Percentiles rank a stretch among this genome's conserved stretches.
phyloP scores from a whole-genome alignment of 1,140 invertebrate species.

The Drosophila pruinosa region DNA sequence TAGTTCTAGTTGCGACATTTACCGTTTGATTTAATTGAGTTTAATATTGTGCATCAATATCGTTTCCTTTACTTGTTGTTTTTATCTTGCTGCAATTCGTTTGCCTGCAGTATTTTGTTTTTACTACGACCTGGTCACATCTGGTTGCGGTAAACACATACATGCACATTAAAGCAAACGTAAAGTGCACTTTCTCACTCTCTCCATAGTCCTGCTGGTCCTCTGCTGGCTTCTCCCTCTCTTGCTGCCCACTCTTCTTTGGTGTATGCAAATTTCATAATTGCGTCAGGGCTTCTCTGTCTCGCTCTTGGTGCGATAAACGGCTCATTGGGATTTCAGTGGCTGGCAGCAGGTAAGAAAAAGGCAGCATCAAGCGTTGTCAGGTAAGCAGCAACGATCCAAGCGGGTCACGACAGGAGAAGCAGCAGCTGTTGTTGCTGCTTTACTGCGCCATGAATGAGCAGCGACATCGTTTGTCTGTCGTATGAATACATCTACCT shows the following conservation, averaged over 20 bases:
- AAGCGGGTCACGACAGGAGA: not conserved
- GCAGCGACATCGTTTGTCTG: not conserved
- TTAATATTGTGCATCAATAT: too few relatives aligned
- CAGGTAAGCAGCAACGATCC: not conserved
- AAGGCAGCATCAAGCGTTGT: not conserved
- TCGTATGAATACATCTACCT: too few relatives aligned
- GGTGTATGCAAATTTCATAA: not conserved
- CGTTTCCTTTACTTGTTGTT: not conserved
- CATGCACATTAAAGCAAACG: not conserved
- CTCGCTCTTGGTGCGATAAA: not conserved
- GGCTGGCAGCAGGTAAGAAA: not conserved
- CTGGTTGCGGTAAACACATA: not conserved
- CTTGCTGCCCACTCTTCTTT: not conserved
- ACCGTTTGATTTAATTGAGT: too few relatives aligned
- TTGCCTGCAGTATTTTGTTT: not conserved
- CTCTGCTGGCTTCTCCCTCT: too few relatives aligned
- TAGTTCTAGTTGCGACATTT: too few relatives aligned
- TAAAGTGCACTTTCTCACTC: not conserved
- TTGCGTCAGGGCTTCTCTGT: not conserved
- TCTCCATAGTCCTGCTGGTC: too few relatives aligned
- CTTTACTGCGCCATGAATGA: too few relatives aligned
- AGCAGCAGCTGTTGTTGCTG: not conserved
- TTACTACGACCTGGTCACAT: not conserved
- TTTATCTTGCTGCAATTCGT: not conserved
- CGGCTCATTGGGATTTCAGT: not conserved